phyloP scores from a whole-genome alignment of 2,797 vertebrate genomes.

The Lophura swinhoii region DNA sequence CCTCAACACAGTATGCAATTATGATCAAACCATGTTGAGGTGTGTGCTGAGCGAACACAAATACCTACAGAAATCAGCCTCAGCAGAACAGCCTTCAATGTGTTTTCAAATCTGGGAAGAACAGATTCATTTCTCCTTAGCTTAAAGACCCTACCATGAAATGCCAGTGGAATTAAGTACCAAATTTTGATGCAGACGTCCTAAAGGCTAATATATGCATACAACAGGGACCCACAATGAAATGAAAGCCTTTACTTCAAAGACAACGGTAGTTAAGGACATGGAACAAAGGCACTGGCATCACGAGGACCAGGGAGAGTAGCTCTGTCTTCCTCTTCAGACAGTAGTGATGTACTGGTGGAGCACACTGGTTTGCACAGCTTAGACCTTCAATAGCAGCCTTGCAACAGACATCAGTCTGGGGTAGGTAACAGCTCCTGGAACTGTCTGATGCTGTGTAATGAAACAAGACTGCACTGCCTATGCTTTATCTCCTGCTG shows the following conservation, averaged over 20 bases:
- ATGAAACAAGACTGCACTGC: fast-evolving
- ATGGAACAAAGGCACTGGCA: background rate
- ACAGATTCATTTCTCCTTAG: background rate
- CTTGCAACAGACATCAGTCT: background rate
- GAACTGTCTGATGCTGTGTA: background rate
- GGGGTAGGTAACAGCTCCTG: background rate
- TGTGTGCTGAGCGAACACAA: background rate
- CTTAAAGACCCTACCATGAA: background rate
- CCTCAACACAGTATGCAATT: background rate
- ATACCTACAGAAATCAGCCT: background rate
- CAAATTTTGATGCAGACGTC: background rate
- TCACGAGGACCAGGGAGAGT: background rate
- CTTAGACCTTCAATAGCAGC: background rate
- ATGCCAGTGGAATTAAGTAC: background rate
- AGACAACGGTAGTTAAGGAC: background rate
- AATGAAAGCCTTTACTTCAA: background rate
- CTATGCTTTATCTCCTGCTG: fast-evolving
- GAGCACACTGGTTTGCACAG: fast-evolving
- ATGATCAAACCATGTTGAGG: background rate
- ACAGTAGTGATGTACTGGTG: background rate
- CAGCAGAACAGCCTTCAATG: background rate
- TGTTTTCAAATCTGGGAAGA: background rate
- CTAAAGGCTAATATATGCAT: background rate
- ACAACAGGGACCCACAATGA: background rate
- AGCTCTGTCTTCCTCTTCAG: background rate